Conservation (phyloP, 2,888 invertebrate species). For the Morpho helenor region DNA sequence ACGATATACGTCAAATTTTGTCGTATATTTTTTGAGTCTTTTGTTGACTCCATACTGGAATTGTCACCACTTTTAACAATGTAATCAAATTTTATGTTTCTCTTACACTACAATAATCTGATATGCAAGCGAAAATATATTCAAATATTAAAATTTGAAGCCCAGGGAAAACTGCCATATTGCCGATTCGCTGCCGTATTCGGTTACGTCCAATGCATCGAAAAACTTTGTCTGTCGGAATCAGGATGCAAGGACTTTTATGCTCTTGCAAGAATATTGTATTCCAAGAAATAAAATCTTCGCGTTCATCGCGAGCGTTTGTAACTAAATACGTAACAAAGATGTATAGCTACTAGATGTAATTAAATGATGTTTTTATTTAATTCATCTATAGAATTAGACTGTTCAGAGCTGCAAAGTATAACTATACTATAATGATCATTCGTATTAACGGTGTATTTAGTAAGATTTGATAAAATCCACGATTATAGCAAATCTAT, state of each 20-base stretch:
- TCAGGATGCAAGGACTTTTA: neutral
- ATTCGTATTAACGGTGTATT: no score
- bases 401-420: no score
- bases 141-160: neutral
- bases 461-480: no score
- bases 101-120: no score
- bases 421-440: no score
- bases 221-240: neutral
- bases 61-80: no score
- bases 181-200: neutral
- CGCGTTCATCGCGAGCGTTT: neutral
- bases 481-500: no score
- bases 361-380: neutral
- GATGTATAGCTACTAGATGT: neutral
- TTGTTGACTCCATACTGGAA: no score
- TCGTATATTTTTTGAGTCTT: no score
- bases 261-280: neutral
- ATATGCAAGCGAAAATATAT: neutral
- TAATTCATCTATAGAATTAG: no score
- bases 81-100: no score
- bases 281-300: neutral
- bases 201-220: neutral
- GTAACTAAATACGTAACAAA: constrained; percentile 1
- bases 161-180: neutral
- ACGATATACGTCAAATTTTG: no score